phyloP scores from a whole-genome alignment of 1,140 invertebrate genomes.

The Anadara kagoshimensis region DNA sequence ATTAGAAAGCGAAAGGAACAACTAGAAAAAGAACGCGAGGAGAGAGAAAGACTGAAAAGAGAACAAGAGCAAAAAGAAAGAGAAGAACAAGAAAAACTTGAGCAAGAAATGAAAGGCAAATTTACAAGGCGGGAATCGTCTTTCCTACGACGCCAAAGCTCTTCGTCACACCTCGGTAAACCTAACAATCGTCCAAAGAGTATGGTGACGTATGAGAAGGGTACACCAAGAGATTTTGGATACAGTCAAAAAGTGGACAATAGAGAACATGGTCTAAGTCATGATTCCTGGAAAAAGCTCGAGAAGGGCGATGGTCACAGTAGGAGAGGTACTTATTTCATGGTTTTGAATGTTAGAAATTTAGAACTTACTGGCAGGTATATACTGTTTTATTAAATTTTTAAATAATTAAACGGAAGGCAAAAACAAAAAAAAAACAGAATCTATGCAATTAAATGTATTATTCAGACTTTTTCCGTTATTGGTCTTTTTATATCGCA shows the following conservation, averaged over 20 bases:
- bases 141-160: constrained; percentile 17
- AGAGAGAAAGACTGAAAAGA: constrained; percentile 17
- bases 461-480: no score
- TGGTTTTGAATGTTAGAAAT: no score
- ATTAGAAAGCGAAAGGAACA: no score
- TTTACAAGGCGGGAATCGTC: constrained; percentile 6
- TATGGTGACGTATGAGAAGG: constrained; percentile 60
- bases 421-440: no score
- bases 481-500: no score
- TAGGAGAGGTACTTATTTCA: background rate
- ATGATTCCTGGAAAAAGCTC: constrained; percentile 46
- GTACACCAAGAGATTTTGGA: constrained; percentile 38
- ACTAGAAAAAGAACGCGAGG: constrained; percentile 1
- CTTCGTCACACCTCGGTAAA: constrained; percentile 16
- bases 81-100: constrained; percentile 15
- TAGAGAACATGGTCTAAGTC: constrained; percentile 53
- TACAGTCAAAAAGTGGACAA: constrained; percentile 46
- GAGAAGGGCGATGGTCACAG: constrained; percentile 1
- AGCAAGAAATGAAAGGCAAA: constrained; percentile 22
- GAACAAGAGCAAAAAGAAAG: constrained; percentile 35
- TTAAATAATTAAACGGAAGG: no score
- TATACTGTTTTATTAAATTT: no score
- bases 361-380: no score
- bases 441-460: no score
- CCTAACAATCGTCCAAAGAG: constrained; percentile 44